These are phyloP conservation scores for Dendrocincla fuliginosa DNA, from an alignment of 2,797 vertebrate species.

Conservation along the genomic window DNA sequence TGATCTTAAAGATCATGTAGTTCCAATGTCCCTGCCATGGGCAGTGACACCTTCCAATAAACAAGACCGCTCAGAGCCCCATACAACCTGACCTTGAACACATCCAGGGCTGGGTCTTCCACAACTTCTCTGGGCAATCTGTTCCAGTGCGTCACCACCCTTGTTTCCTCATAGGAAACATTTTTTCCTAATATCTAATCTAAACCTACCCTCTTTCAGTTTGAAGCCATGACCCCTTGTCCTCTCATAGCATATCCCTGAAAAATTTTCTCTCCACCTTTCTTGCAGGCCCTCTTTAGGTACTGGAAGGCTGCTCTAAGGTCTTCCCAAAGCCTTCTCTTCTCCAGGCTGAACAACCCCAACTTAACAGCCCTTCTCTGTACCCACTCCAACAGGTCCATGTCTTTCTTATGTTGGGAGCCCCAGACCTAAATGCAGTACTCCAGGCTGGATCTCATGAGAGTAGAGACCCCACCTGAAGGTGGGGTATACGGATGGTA, in stretches of 20 bases:
- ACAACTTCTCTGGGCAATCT: not conserved
- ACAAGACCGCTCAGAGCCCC: not conserved
- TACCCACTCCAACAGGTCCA: not conserved
- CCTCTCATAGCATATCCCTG: fast-evolving
- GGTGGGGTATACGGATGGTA: no score
- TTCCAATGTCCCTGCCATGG: not conserved
- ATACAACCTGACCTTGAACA: not conserved
- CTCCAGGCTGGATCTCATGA: not conserved
- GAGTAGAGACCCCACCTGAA: not conserved
- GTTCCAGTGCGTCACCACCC: not conserved
- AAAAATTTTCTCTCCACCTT: not conserved
- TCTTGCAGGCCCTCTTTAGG: not conserved
- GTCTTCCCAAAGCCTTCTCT: not conserved
- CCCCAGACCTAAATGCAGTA: not conserved
- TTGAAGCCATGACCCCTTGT: not conserved
- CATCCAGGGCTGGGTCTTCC: not conserved
- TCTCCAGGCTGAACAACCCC: not conserved
- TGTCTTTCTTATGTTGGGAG: not conserved
- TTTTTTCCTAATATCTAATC: not conserved
- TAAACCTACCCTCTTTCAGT: not conserved
- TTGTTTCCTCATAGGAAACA: not conserved
- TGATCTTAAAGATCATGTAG: not conserved
- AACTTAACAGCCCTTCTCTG: not conserved
- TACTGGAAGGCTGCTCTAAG: not conserved
- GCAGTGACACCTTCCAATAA: not conserved